These are phyloP conservation scores for Lepus americanus DNA, from an alignment of 2,113 vertebrate genomes.

Conservation along the genomic window DNA sequence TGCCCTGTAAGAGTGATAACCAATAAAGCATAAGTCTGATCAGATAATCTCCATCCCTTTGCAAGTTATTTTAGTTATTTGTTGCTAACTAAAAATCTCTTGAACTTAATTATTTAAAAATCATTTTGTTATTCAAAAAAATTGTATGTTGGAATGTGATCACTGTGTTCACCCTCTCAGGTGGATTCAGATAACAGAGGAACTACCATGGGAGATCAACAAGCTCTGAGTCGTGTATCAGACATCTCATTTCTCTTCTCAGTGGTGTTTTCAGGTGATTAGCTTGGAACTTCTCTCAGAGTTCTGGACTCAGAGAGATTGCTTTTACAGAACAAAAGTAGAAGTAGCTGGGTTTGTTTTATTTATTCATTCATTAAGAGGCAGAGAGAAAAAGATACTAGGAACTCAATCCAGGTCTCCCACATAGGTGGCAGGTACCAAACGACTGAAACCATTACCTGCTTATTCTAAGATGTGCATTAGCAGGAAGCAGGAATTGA, in stretches of 20 bases:
- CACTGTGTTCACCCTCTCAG: neutral
- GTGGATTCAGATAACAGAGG: neutral
- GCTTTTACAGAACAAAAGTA: neutral
- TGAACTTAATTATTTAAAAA: neutral
- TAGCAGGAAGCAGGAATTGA: too few species aligned
- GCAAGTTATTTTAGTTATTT: neutral
- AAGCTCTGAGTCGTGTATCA: neutral
- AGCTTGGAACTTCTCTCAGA: neutral
- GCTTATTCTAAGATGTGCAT: too few species aligned
- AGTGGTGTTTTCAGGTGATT: neutral
- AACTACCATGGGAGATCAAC: neutral
- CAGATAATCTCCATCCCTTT: neutral
- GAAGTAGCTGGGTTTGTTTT: neutral
- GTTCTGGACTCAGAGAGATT: neutral
- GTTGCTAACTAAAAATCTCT: neutral
- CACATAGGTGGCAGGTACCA: too few species aligned
- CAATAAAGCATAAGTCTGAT: neutral
- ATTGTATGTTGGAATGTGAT: neutral
- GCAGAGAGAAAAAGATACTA: too few species aligned
- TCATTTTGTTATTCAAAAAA: neutral
- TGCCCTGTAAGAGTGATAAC: neutral
- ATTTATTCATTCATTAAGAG: too few species aligned
- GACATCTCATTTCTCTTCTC: neutral
- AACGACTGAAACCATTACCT: too few species aligned
- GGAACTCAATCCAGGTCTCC: too few species aligned